Percentiles rank a stretch among this genome's conserved stretches.
These are phyloP conservation scores for Ochropacha duplaris DNA, from an alignment of 2,888 invertebrate genomes.

Conservation along the genomic window DNA sequence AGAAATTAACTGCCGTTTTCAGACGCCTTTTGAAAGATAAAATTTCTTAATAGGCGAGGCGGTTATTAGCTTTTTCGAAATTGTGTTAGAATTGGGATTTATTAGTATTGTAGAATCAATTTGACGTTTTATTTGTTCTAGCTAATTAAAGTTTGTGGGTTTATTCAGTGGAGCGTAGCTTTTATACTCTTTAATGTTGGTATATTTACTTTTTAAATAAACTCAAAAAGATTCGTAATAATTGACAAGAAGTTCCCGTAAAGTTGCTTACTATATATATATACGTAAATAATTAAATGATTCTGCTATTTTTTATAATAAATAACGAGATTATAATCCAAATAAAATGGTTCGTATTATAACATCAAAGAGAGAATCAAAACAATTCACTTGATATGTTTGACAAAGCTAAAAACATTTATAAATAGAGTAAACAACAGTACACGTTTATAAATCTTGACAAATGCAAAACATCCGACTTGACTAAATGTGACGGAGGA, in stretches of 20 bases:
- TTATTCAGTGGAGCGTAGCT: background rate
- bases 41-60: slow-evolving; percentile 60
- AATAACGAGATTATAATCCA: no score
- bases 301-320: no score
- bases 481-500: slow-evolving; percentile 40
- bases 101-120: slow-evolving; percentile 21
- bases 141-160: slow-evolving; percentile 14
- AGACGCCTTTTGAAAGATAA: slow-evolving; percentile 57
- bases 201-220: background rate
- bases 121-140: slow-evolving; percentile 26
- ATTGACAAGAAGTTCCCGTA: no score
- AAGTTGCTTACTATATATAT: no score
- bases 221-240: no score
- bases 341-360: no score
- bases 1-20: slow-evolving; percentile 73
- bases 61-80: slow-evolving; percentile 38
- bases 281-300: no score
- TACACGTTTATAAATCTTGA: slow-evolving; percentile 59
- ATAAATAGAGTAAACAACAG: slow-evolving; percentile 17
- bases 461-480: slow-evolving; percentile 65
- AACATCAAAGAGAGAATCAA: background rate
- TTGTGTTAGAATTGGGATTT: slow-evolving; percentile 18
- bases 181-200: background rate
- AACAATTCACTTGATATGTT: background rate
- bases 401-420: background rate